A percentile compares a stretch with the other conserved stretches of the same genome.
Evolutionary conservation across 2,113 vertebrate species (phyloP).

Genomic region (Sardina pilchardus): DNA sequence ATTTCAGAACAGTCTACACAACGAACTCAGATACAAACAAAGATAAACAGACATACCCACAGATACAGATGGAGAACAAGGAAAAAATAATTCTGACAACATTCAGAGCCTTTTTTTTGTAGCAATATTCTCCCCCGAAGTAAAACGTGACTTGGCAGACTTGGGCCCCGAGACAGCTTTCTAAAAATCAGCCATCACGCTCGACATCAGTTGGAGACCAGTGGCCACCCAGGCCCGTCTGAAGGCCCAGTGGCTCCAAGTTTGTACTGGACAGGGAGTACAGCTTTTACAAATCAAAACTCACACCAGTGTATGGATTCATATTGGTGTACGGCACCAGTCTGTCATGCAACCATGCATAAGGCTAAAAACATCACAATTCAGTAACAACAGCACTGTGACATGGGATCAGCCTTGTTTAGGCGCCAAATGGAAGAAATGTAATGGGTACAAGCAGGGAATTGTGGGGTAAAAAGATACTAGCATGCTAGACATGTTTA

Average conservation of each 20-base stretch:
- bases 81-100: not conserved
- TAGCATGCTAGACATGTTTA: slow-evolving; percentile 4
- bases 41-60: not conserved
- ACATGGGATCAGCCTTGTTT: not conserved
- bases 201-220: not conserved
- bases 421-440: not conserved
- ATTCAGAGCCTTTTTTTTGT: not conserved
- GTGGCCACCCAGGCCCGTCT: not conserved
- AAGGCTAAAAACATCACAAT: not conserved
- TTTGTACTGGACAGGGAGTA: not conserved
- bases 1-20: not conserved
- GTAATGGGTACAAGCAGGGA: not conserved
- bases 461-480: not conserved
- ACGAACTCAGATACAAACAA: slow-evolving; percentile 29
- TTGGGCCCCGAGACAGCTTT: not conserved
- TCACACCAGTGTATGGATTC: not conserved
- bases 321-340: not conserved
- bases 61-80: not conserved
- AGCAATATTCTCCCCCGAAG: slow-evolving; percentile 2
- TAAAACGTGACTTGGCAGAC: not conserved
- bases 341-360: not conserved
- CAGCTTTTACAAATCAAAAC: slow-evolving; percentile 15
- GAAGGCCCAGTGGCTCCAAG: not conserved
- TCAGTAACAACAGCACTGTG: not conserved
- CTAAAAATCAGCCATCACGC: not conserved